Evolutionary conservation across 2,797 vertebrate species (phyloP), one percentile per base, ranked within the genome.

Genomic region (Synanceia verrucosa): DNA sequence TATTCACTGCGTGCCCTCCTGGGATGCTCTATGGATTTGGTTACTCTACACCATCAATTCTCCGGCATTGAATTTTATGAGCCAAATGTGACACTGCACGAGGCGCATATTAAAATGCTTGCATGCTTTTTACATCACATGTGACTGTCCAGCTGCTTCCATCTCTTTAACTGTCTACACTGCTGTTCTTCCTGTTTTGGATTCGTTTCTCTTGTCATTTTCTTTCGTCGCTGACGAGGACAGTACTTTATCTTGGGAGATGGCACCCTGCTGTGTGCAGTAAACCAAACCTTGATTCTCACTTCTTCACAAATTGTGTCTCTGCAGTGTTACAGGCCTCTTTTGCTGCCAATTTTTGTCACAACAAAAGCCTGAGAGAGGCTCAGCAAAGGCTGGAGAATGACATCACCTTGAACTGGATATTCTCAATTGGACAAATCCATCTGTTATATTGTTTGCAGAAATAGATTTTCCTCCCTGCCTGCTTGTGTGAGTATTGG

Each of bases 391-490:
- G 29, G 28, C 58, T 56, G n/a, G 65, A 73, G 57, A 51, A 66
- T 71, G 74, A 83, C 77, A 78, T 84, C 76, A 83, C 80, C 69
- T 83, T 81, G 34, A 78, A 81, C 70, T 50, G 53, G 58, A 68
- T 74, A 52, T 70, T 78, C 58, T 87, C 26, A 26, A 46, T 81
- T 69, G 48, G 55, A 80, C 24, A 41, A 82, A 83, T 79, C 65
- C 52, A 37, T 82, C 57, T 72, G 23, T 51, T 76, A 21, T 58
- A 44, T 64, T 74, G 64, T 84, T 72, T 83, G 78, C 64, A 65
- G 79, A 53, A 82, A 86, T 77, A 57, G 70, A 84, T 88, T 86
- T 89, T 53, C 43, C 66, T 71, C 41, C 6, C 3, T 61, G 4
- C 62, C 46, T 70, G 60, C 46, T 65, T 62, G 70, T 79, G 65